Base-by-base conservation (phyloP, 1,140 invertebrate species). In the Aphelenchoides fujianensis region DNA sequence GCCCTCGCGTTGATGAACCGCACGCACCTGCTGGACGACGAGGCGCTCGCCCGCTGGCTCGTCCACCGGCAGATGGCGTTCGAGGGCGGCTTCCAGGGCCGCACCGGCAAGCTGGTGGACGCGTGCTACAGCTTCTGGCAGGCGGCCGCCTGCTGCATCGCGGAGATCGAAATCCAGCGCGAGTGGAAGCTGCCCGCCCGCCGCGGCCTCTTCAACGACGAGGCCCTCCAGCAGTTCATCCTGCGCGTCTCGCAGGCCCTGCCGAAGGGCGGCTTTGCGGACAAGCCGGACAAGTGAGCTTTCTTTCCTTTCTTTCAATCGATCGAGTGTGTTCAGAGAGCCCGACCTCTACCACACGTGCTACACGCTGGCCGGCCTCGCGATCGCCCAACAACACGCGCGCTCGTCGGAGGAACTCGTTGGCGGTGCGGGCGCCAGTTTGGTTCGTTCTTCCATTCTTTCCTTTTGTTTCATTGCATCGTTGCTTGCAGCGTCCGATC, bases 91-190 rank as follows among this genome's bases (percentile, higher is more conserved):
- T 88, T 88, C 68, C 66, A 88, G 74, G 87, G 87, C 5, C 88
- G 96, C 80, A 97, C 96, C 2, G 98, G 98, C 86, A 99, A 99
- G 88, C 86, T 98, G 66, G 95, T 98, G 0, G 96, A 99, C 88
- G 91, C 92, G 3, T 99, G 96, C 86, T 99, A 99, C 85, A 95
- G 93, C 1, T 98, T 97, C 87, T 98, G 96, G 96, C 93, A 95
- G 87, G 94, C 93, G 31, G 94, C 91, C 34, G 89, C 90, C 37
- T 93, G 97, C 84, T 92, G 93, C 41, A 61, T 76, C 35, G 30
- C 75, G 19, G 77, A 78, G 32, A 32, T 61, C 37, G 73, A 76
- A 69, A 23, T 78, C 5, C 5, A 70, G 35, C 7, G 23, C 27
- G 53, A 78, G 41, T 53, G 41, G 12, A 35, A 28, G 30, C 2